Evolutionary conservation across 2,797 vertebrate genomes (phyloP).

Genomic region (Danio tinwini): DNA sequence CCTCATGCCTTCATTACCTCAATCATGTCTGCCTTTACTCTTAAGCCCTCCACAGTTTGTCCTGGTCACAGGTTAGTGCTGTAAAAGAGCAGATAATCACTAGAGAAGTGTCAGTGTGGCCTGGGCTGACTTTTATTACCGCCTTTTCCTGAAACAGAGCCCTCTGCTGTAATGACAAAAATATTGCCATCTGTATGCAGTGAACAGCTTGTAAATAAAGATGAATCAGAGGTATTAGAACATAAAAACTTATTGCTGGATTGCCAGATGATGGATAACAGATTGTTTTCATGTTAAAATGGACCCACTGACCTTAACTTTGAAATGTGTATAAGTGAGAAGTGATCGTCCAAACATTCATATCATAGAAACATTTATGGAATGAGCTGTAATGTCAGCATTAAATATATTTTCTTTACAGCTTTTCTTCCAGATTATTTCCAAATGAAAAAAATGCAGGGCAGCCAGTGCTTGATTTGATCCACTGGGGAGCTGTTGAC

Average conservation of each 20-base stretch:
- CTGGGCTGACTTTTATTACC: constrained; percentile 72
- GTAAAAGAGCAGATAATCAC: constrained; percentile 67
- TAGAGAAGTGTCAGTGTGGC: constrained; percentile 63
- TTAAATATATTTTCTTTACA: too few relatives aligned
- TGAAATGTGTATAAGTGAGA: constrained; percentile 3
- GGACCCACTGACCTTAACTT: constrained; percentile 16
- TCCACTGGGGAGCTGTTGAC: too few relatives aligned
- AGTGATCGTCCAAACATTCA: background rate
- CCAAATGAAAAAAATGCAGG: too few relatives aligned
- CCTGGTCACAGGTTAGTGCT: constrained; percentile 59
- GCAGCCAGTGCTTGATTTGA: too few relatives aligned
- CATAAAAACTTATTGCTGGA: constrained; percentile 38
- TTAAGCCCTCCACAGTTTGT: constrained; percentile 59
- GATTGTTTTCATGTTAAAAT: constrained; percentile 33
- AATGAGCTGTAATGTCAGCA: too few relatives aligned
- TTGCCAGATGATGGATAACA: constrained; percentile 50
- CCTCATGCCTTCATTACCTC: constrained; percentile 55
- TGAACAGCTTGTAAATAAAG: constrained; percentile 73
- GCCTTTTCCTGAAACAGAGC: constrained; percentile 64
- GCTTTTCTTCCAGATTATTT: too few relatives aligned
- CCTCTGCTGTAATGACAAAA: constrained; percentile 65
- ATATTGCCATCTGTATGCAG: constrained; percentile 71
- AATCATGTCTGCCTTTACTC: constrained; percentile 54
- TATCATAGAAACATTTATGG: background rate
- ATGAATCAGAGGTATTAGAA: constrained; percentile 53